phyloP scores from a whole-genome alignment of 2,797 vertebrate genomes.

The Hydrolagus colliei region DNA sequence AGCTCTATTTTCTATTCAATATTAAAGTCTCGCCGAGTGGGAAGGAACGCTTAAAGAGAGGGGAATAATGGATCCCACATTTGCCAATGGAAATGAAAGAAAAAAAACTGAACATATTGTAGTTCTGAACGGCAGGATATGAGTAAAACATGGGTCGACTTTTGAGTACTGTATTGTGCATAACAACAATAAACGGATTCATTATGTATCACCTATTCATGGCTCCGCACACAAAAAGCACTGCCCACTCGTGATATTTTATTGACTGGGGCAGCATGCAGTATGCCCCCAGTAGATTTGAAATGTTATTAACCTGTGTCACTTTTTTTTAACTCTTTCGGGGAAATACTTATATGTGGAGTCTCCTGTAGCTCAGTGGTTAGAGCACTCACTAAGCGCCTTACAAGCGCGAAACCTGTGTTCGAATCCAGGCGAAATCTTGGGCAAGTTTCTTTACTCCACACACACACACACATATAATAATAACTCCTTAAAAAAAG shows the following conservation, averaged over 20 bases:
- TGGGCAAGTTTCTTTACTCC: too few species aligned
- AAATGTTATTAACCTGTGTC: background rate
- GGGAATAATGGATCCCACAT: background rate
- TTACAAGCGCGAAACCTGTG: too few species aligned
- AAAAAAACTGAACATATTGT: background rate
- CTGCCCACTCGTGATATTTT: background rate
- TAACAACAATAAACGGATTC: slow-evolving; percentile 22
- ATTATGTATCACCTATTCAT: background rate
- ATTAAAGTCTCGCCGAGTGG: background rate
- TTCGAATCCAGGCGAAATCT: too few species aligned
- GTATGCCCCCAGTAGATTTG: background rate
- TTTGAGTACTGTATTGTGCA: slow-evolving; percentile 1
- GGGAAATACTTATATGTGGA: too few species aligned
- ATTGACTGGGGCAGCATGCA: background rate
- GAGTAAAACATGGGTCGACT: background rate
- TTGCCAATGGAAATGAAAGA: background rate
- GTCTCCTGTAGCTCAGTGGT: too few species aligned
- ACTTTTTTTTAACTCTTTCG: slow-evolving; percentile 1
- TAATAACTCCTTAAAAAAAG: too few species aligned
- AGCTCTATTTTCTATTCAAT: background rate
- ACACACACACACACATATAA: too few species aligned
- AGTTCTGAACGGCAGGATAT: slow-evolving; percentile 6
- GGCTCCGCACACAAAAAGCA: background rate
- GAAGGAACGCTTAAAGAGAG: background rate
- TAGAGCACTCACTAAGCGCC: too few species aligned